Base-by-base conservation (phyloP, 2,113 vertebrate genomes). In the Amblyopsis rosae region DNA sequence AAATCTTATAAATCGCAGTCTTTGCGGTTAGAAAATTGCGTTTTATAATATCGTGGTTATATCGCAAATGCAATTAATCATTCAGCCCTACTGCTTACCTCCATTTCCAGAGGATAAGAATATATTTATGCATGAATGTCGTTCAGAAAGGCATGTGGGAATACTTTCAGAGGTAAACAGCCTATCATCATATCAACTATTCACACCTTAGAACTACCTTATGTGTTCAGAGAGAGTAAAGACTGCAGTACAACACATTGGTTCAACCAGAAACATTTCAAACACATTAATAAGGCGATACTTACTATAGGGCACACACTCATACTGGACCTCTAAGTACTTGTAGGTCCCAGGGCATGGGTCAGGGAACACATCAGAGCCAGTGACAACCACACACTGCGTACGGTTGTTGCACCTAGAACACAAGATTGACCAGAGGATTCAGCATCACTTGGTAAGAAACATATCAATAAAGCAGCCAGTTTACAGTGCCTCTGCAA, bases 271-370 rank as follows among this genome's bases (percentile, higher is more conserved):
- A 26, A 57, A 84, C 63, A 64, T 72, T 57, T 62, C 59, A 69
- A 71, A 80, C 63, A 82, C 72, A 81, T 41, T 26, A 12, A 58
- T 16, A 17, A 55, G 83, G 61, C 63, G 63, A 90, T 95, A 99
- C 98, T 99, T 96, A 99, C 98, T 99, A 91, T 99, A 99, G 87
- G 97, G 98, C 89, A 99, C 98, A 94, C 98, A 99, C 93, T 99
- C 97, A 95, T 99, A 99, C 76, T 99, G 98, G 93, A 99, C 96
- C 94, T 99, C 96, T 91, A 99, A 95, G 76, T 99, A 99, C 91
- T 99, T 99, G 93, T 99, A 99, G 70, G 98, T 99, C 89, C 98
- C 98, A 65, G 97, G 98, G 93, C 96, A 99, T 81, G 97, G 98
- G 91, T 99, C 97, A 88, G 98, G 98, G 93, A 99, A 99, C 84